phyloP scores from a whole-genome alignment of 2,797 vertebrate genomes.

The Xenentodon cancila region DNA sequence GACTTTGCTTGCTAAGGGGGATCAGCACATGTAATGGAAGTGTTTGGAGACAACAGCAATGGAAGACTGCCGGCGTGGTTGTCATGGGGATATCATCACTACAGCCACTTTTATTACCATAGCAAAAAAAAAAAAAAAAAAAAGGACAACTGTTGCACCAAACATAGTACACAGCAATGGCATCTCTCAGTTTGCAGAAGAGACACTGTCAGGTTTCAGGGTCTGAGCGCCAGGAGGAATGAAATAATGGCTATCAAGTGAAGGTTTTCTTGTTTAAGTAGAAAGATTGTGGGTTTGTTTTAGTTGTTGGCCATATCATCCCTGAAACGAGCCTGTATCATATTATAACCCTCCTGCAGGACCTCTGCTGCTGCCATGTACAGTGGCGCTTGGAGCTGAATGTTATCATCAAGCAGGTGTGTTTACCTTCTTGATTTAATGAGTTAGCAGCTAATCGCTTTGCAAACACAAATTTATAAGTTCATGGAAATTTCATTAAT shows the following conservation, averaged over 20 bases:
- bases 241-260: constrained; percentile 11
- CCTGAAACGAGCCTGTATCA: background rate
- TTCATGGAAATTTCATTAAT: no score
- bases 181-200: constrained; percentile 38
- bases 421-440: constrained; percentile 1
- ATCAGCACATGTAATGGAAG: constrained; percentile 57
- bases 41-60: constrained; percentile 65
- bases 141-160: constrained; percentile 46
- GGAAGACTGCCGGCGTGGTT: constrained; percentile 69
- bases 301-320: constrained; percentile 2
- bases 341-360: constrained; percentile 5
- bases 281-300: background rate
- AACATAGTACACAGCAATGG: constrained; percentile 39
- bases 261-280: background rate
- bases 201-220: constrained; percentile 15
- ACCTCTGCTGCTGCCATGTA: background rate
- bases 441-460: background rate
- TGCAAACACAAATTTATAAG: background rate
- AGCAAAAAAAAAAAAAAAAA: constrained; percentile 47
- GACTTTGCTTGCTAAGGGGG: constrained; percentile 42
- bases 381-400: background rate
- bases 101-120: constrained; percentile 51
- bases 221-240: constrained; percentile 15
- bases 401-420: background rate
- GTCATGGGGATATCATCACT: constrained; percentile 65